Evolutionary conservation across 1,140 invertebrate genomes (phyloP), one percentile per base, ranked within the genome.

Genomic region (Drosophila rufa): DNA sequence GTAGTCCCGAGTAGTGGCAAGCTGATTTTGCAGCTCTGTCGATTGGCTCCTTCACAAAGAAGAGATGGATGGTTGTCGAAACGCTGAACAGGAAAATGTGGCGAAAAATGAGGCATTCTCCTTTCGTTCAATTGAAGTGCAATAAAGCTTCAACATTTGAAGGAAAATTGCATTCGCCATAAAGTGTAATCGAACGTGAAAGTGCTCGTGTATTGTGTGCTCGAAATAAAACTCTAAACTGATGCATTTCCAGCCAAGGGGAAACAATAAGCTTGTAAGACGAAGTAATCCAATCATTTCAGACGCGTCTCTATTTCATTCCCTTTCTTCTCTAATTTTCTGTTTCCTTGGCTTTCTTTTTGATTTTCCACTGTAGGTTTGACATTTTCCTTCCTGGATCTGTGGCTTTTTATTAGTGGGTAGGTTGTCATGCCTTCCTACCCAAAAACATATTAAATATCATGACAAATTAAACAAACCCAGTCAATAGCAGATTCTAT

Each of bases 261-360:
- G 33, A 64, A 38, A 19, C 45, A 67, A 65, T 62, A 66, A 67
- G 42, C 64, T 67, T n/a, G 43, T 47, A 64, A 30, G 43, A 64
- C 22, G 33, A 67, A 19, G 40, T 66, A 53, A 69, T 70, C 60
- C 38, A 62, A 85, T 81, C 75, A 81, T 55, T 65, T 80, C 69
- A 78, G 77, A 66, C n/a, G 57, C 19, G 33, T 25, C 15, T 8
- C 17, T 45, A 42, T 43, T 57, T 55, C 11, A 14, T 38, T 36
- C 17, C 17, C 40, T 42, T 42, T 59, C 40, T 43, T 30, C 36
- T 33, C 11, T 4, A n/a, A 40, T 38, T 47, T 33, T 19, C 11
- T 7, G 6, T 12, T 65, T 15, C 64, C 27, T 36, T 45, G 9
- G 3, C 3, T 61, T 43, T 42, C 22, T 9, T 25, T 46, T 30